A percentile compares a stretch with the other conserved stretches of the same genome.
phyloP scores from a whole-genome alignment of 37 sponge, comb jelly and placozoan species.

The Cliona cf. orientalis region DNA sequence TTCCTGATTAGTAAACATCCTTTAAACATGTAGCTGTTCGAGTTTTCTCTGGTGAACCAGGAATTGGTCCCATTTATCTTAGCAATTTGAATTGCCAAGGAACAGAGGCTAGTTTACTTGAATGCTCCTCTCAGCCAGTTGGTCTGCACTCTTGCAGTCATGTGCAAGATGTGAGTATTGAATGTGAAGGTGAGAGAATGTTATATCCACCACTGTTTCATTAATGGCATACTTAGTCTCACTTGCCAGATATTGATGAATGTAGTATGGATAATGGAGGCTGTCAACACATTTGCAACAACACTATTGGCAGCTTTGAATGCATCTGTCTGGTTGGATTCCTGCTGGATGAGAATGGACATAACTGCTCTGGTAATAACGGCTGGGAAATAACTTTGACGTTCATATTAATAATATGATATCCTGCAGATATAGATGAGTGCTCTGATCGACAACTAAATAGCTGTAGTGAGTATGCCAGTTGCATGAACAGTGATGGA shows the following conservation, averaged over 20 bases:
- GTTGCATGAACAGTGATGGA: conserved; percentile 32
- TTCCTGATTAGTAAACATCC: no score
- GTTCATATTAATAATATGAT: no score
- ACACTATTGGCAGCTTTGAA: conserved; percentile 58
- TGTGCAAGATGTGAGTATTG: conserved; percentile 20
- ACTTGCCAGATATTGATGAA: conserved; percentile 49
- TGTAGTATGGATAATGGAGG: conserved; percentile 44
- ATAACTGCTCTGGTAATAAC: conserved; percentile 34
- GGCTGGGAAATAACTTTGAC: no score
- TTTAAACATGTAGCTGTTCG: no score
- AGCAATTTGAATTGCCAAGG: conserved; percentile 8
- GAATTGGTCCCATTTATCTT: conserved; percentile 33
- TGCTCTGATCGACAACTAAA: conserved; percentile 2
- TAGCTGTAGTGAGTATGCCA: conserved; percentile 26
- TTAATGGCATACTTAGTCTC: background rate
- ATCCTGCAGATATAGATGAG: background rate
- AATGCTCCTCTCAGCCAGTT: background rate
- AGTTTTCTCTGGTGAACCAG: background rate
- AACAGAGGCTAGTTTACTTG: conserved; percentile 6
- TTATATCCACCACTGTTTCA: background rate
- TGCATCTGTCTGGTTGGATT: conserved; percentile 37
- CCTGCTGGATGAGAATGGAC: background rate
- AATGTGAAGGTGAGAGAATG: conserved; percentile 15
- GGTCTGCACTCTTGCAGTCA: conserved; percentile 40
- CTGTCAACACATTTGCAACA: conserved; percentile 47